A percentile compares a stretch with the other conserved stretches of the same genome.
Evolutionary conservation across 2,797 vertebrate genomes (phyloP).

Genomic region (Notoglanidium macrostoma): DNA sequence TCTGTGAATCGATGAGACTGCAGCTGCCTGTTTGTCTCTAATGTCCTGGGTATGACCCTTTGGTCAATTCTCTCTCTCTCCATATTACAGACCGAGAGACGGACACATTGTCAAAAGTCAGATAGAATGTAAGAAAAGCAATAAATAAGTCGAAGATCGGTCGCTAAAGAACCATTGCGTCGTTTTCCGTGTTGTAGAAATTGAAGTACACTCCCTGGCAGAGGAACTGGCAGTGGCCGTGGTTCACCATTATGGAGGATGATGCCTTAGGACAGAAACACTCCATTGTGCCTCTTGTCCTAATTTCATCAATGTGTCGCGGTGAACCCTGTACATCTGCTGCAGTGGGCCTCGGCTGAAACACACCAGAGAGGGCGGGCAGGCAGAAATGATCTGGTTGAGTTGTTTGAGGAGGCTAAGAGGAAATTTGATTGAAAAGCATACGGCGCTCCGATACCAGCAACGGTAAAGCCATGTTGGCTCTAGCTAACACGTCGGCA

Average conservation of each 20-base stretch:
- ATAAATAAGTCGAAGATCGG: neutral
- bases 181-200: neutral
- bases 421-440: neutral
- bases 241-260: neutral
- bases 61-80: neutral
- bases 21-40: conserved; percentile 25
- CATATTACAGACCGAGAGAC: neutral
- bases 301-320: conserved; percentile 18
- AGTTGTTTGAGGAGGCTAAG: neutral
- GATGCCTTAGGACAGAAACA: neutral
- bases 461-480: neutral
- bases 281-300: neutral
- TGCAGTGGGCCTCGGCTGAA: neutral
- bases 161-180: neutral
- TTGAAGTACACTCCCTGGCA: neutral
- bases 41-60: conserved; percentile 24
- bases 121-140: neutral
- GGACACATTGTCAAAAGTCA: neutral
- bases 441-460: neutral
- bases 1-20: conserved; percentile 25
- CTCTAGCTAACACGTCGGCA: neutral
- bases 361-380: neutral
- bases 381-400: neutral
- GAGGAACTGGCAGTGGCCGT: neutral
- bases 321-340: neutral